Conservation (phyloP, 1,140 invertebrate species). For the Diprion similis region DNA sequence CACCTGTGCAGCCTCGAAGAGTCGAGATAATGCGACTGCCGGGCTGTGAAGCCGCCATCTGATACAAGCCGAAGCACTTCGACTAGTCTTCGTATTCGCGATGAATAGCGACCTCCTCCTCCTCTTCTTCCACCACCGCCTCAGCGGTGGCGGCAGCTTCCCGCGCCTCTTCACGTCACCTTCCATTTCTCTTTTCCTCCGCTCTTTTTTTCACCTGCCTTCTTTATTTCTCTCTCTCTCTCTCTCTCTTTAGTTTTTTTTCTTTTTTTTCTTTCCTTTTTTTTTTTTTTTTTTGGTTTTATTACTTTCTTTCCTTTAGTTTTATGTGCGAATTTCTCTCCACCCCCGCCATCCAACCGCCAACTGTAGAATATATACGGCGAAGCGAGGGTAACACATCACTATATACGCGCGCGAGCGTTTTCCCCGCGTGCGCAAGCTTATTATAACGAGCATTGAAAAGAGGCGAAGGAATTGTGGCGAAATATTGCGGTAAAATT, state of each 20-base stretch:
- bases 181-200: not conserved
- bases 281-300: too few relatives aligned
- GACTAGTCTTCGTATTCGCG: constrained; percentile 4
- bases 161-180: constrained; percentile 6
- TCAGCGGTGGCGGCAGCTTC: not conserved
- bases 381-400: not conserved
- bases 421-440: not conserved
- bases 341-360: not conserved
- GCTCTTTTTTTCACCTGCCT: not conserved
- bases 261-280: too few relatives aligned
- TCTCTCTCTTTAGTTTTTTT: too few relatives aligned
- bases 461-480: constrained; percentile 3
- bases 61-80: constrained; percentile 3
- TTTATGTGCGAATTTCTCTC: not conserved
- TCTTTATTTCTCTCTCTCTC: not conserved
- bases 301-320: not conserved
- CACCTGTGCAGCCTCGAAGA: constrained; percentile 2
- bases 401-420: not conserved
- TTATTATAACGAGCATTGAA: constrained; percentile 1
- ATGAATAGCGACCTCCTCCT: not conserved
- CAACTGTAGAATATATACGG: not conserved
- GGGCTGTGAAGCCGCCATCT: not conserved
- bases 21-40: constrained; percentile 2
- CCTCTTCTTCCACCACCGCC: not conserved
- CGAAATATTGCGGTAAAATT: constrained; percentile 2